A percentile compares a stretch with the other conserved stretches of the same genome.
phyloP scores from a whole-genome alignment of 2,888 invertebrate genomes.

The Drosophila trichaetosa region DNA sequence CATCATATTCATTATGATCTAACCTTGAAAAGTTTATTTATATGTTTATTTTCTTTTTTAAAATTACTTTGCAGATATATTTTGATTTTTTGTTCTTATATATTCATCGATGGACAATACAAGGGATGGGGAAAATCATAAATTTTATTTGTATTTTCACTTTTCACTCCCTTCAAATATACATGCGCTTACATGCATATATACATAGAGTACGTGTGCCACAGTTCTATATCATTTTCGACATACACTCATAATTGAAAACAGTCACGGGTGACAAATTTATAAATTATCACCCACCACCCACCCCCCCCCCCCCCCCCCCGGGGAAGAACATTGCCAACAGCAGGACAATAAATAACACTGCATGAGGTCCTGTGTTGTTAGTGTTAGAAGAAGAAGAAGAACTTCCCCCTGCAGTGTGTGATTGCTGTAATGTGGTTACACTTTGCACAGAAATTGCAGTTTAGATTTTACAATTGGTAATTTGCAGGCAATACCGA shows the following conservation, averaged over 20 bases:
- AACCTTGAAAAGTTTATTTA: neutral
- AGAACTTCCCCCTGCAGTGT: neutral
- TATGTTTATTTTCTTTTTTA: neutral
- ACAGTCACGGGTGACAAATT: conserved; percentile 58
- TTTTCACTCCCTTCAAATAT: neutral
- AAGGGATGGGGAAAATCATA: neutral
- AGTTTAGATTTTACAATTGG: conserved; percentile 44
- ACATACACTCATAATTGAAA: conserved; percentile 52
- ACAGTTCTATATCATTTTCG: conserved; percentile 33
- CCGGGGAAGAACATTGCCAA: conserved; percentile 3
- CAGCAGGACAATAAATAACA: conserved; percentile 20
- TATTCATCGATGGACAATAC: neutral
- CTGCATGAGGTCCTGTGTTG: conserved; percentile 46
- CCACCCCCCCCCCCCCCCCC: conserved; percentile 41
- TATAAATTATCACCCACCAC: conserved; percentile 62
- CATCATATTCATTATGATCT: neutral
- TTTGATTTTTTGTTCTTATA: neutral
- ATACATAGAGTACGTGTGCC: neutral
- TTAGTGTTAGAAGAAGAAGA: neutral
- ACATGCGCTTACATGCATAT: no score
- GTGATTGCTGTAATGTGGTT: conserved; percentile 21
- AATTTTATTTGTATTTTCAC: neutral
- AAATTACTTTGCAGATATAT: neutral
- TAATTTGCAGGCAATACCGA: conserved; percentile 8
- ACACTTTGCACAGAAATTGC: conserved; percentile 15